phyloP scores from a whole-genome alignment of 2,888 invertebrate genomes.

The Troides helena region DNA sequence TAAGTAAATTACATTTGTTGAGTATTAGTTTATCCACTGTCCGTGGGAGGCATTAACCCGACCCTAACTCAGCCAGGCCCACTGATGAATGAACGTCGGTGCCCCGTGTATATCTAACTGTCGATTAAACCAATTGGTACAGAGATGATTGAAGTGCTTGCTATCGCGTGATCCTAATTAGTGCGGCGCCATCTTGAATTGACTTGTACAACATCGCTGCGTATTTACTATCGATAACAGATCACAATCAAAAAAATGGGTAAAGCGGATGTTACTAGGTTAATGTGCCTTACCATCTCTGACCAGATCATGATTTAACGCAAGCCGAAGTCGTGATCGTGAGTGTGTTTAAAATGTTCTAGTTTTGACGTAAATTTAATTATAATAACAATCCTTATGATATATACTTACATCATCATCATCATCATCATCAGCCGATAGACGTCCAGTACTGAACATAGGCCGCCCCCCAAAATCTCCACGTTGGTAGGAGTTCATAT shows the following conservation, averaged over 20 bases:
- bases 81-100: conserved; percentile 49
- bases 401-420: too few species aligned
- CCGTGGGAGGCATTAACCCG: conserved; percentile 56
- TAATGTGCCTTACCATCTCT: too few species aligned
- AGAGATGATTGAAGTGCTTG: conserved; percentile 29
- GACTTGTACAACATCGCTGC: conserved; percentile 6
- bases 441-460: too few species aligned
- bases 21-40: conserved; percentile 62
- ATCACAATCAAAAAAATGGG: neutral
- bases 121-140: conserved; percentile 31
- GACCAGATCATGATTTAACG: too few species aligned
- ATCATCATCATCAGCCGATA: too few species aligned
- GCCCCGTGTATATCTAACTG: conserved; percentile 33
- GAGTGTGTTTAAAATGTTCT: too few species aligned
- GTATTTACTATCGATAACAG: conserved; percentile 7
- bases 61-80: conserved; percentile 39
- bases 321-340: too few species aligned
- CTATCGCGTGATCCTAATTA: conserved; percentile 33
- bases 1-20: conserved; percentile 59
- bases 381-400: too few species aligned
- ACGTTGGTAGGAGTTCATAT: too few species aligned
- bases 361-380: too few species aligned
- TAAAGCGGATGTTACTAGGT: neutral
- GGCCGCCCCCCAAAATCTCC: too few species aligned
- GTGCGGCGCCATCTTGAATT: conserved; percentile 26